phyloP scores from a whole-genome alignment of 1,140 invertebrate genomes.

The Drosophila miranda region DNA sequence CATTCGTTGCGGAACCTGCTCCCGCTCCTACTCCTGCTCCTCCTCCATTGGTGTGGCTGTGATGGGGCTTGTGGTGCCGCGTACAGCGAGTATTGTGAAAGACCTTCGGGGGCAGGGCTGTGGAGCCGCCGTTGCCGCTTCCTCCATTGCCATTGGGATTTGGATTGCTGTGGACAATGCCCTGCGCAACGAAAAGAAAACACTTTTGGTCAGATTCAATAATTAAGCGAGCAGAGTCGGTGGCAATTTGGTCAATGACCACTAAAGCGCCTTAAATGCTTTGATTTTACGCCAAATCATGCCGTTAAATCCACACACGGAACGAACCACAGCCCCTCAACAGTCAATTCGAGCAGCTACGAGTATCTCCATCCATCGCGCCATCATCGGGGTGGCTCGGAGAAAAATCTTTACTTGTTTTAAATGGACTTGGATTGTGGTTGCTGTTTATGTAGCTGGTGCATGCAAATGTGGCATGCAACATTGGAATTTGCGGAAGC shows the following conservation, averaged over 20 bases:
- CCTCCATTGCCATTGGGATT: constrained; percentile 52
- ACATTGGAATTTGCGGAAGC: constrained; percentile 19
- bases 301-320: constrained; percentile 71
- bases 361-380: constrained; percentile 6
- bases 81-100: constrained; percentile 80
- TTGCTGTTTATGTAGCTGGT: constrained; percentile 10
- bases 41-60: constrained; percentile 46
- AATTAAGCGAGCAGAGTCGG: constrained; percentile 22
- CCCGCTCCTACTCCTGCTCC: background rate
- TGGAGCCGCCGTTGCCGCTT: constrained; percentile 16
- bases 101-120: constrained; percentile 65
- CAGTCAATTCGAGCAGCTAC: background rate
- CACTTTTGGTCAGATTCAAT: constrained; percentile 21
- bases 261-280: constrained; percentile 70
- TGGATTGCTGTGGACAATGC: constrained; percentile 71
- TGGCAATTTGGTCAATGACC: constrained; percentile 59
- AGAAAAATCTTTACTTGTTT: constrained; percentile 23
- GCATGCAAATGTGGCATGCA: constrained; percentile 38
- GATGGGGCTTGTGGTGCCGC: constrained; percentile 75
- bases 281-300: constrained; percentile 68
- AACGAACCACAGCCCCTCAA: constrained; percentile 36
- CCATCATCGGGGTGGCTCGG: too few species aligned
- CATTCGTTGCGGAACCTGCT: background rate
- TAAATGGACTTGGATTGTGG: constrained; percentile 47
- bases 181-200: constrained; percentile 36